Conservation (phyloP, 2,888 invertebrate genomes). For the Andricus curvator region DNA sequence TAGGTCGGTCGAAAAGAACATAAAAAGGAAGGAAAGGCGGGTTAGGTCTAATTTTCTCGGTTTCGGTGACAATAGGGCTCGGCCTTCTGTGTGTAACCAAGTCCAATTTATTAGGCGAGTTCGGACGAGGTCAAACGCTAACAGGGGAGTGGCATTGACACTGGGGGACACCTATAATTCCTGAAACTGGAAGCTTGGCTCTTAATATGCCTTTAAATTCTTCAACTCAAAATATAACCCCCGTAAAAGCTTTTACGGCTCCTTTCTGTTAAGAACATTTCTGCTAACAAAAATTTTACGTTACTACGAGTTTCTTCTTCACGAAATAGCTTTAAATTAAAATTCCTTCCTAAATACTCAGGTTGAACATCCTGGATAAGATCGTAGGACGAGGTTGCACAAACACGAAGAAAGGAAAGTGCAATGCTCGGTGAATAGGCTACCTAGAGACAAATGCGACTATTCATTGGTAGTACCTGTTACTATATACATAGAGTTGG, state of each 20-base stretch:
- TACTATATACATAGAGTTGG: constrained; percentile 45
- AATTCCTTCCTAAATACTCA: background rate
- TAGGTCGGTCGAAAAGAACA: background rate
- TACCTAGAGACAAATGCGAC: constrained; percentile 61
- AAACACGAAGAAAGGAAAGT: constrained; percentile 50
- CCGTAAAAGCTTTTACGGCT: background rate
- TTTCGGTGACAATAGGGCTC: constrained; percentile 15
- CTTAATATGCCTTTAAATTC: constrained; percentile 30
- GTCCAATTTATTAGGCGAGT: constrained; percentile 33
- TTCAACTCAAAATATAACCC: constrained; percentile 11
- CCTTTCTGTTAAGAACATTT: background rate
- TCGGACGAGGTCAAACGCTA: constrained; percentile 20
- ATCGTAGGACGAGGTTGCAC: constrained; percentile 27
- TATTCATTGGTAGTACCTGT: constrained; percentile 53
- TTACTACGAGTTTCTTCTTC: background rate
- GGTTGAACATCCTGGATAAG: constrained; percentile 30
- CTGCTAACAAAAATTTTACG: background rate
- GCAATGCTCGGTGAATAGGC: constrained; percentile 66
- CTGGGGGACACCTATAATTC: constrained; percentile 14
- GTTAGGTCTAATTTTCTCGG: constrained; percentile 27
- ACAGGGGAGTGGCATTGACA: constrained; percentile 30
- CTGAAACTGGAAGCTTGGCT: constrained; percentile 4
- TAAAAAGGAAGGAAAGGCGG: background rate
- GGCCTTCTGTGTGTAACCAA: background rate
- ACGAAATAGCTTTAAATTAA: background rate